These are phyloP conservation scores for Tetrapedia diversipes DNA, from an alignment of 2,888 invertebrate species.

Conservation along the genomic window DNA sequence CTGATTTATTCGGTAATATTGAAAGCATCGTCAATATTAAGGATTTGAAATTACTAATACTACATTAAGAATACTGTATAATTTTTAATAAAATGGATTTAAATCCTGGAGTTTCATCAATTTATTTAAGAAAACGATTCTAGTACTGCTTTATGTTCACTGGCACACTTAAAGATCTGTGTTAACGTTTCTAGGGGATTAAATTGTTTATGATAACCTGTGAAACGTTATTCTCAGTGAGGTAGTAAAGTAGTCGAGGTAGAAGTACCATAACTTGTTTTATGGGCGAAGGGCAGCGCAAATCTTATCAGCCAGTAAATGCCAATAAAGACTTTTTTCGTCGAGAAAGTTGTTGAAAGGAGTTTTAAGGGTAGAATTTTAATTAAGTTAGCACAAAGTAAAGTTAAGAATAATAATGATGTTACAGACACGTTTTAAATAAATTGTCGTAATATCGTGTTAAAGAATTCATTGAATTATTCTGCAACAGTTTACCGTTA, in stretches of 20 bases:
- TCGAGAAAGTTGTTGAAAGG: conserved; percentile 12
- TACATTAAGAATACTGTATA: no score
- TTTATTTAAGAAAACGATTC: background rate
- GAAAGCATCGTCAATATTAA: no score
- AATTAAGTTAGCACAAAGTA: conserved; percentile 21
- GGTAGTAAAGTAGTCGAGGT: conserved; percentile 22
- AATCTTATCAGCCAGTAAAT: conserved; percentile 15
- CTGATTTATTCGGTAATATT: no score
- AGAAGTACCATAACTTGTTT: conserved; percentile 31
- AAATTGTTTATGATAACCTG: conserved; percentile 31
- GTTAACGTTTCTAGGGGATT: conserved; percentile 19
- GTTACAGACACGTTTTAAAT: conserved; percentile 14
- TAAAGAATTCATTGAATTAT: background rate
- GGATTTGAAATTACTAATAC: no score
- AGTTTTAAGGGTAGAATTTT: conserved; percentile 21
- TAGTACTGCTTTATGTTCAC: background rate
- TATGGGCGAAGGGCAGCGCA: conserved; percentile 11
- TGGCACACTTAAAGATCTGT: background rate
- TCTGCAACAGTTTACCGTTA: background rate
- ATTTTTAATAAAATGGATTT: background rate
- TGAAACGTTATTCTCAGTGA: conserved; percentile 31
- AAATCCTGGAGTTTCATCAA: background rate
- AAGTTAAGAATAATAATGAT: conserved; percentile 3
- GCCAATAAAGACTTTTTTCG: conserved; percentile 32
- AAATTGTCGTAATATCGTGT: conserved; percentile 5